Conservation (phyloP, 2,797 vertebrate genomes). For the Diplodus puntazzo region DNA sequence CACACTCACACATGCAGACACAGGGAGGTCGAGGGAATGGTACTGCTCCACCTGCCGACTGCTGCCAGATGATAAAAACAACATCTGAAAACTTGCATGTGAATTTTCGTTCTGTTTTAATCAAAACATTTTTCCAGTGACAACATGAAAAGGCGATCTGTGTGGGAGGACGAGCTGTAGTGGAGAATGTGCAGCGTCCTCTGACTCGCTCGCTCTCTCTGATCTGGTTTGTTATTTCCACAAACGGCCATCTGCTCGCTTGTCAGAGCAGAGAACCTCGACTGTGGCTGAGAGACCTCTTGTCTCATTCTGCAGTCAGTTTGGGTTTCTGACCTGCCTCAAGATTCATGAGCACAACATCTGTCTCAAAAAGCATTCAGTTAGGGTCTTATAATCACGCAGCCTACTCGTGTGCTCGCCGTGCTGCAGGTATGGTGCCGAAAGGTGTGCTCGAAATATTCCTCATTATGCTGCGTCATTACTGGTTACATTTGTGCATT, state of each 20-base stretch:
- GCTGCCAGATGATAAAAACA: constrained; percentile 17
- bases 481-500: not conserved
- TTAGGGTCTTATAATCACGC: constrained; percentile 48
- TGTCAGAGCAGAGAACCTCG: constrained; percentile 76
- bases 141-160: constrained; percentile 59
- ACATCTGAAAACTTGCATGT: not conserved
- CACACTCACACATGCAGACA: not conserved
- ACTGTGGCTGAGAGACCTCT: constrained; percentile 74
- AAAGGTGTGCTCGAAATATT: constrained; percentile 12
- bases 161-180: constrained; percentile 47
- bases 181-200: constrained; percentile 52
- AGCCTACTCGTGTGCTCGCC: constrained; percentile 32
- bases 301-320: constrained; percentile 77
- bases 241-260: constrained; percentile 79
- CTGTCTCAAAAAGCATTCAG: constrained; percentile 67
- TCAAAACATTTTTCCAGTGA: constrained; percentile 53
- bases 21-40: not conserved
- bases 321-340: constrained; percentile 72
- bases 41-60: not conserved
- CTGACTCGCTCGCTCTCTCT: constrained; percentile 52
- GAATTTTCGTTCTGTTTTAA: constrained; percentile 35
- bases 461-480: constrained; percentile 12
- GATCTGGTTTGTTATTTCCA: constrained; percentile 74
- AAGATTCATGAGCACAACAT: constrained; percentile 73
- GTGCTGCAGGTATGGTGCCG: not conserved